Evolutionary conservation across 2,113 vertebrate species (phyloP).

Genomic region (Gasterosteus nipponicus): DNA sequence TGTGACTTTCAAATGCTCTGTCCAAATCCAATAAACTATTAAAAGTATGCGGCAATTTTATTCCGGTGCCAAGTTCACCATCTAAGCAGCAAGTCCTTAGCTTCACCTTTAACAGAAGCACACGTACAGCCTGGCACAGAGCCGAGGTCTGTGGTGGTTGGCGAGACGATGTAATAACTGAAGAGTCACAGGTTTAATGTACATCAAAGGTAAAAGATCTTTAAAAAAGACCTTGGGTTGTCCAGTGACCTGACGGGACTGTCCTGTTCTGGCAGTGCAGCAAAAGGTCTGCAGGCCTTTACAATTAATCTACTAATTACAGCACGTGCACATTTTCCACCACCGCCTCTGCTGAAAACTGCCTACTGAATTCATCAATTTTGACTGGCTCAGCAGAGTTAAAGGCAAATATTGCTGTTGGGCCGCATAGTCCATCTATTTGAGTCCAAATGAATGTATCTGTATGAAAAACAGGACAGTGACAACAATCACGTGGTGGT

Average conservation of each 20-base stretch:
- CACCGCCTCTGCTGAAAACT: constrained; percentile 6
- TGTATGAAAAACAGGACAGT: constrained; percentile 32
- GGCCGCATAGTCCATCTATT: neutral
- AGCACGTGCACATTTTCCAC: neutral
- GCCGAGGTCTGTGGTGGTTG: constrained; percentile 5
- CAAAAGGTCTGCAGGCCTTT: constrained; percentile 1
- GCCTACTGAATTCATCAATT: constrained; percentile 19
- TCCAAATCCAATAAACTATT: constrained; percentile 34
- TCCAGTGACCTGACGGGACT: neutral
- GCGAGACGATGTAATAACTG: constrained; percentile 4
- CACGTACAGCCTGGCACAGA: constrained; percentile 13
- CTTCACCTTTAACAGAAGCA: constrained; percentile 3
- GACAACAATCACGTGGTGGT: constrained; percentile 29
- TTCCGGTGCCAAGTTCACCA: constrained; percentile 32
- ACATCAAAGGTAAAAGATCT: constrained; percentile 8
- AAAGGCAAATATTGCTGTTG: constrained; percentile 11
- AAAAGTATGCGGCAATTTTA: constrained; percentile 28
- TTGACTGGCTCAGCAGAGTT: constrained; percentile 23
- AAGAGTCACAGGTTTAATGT: constrained; percentile 16
- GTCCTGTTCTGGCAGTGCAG: neutral
- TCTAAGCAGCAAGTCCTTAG: constrained; percentile 21
- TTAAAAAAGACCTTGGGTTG: constrained; percentile 6
- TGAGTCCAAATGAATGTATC: constrained; percentile 17
- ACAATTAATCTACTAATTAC: constrained; percentile 6
- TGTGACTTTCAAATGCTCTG: constrained; percentile 54